Conservation (phyloP, 2,888 invertebrate species). For the Epirrhoe tristata region DNA sequence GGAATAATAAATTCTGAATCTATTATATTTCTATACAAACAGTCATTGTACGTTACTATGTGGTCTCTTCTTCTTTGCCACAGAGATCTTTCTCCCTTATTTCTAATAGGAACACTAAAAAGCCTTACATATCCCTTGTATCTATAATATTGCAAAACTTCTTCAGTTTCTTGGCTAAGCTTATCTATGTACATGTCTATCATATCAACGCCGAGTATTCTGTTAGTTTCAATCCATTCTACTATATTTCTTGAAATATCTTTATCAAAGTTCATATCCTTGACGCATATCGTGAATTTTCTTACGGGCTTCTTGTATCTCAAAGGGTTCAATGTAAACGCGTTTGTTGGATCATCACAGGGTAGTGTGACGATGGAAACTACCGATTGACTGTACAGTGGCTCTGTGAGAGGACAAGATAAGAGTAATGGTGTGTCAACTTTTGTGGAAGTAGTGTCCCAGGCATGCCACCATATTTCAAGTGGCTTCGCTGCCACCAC, state of each 20-base stretch:
- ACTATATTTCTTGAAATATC: slow-evolving; percentile 87
- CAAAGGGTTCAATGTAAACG: slow-evolving; percentile 63
- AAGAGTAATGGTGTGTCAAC: slow-evolving; percentile 86
- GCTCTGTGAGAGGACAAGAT: slow-evolving; percentile 86
- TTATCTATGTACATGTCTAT: slow-evolving; percentile 88
- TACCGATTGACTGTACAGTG: slow-evolving; percentile 64
- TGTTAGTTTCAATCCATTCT: slow-evolving; percentile 90
- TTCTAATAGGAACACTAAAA: slow-evolving; percentile 82
- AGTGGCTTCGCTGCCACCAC: slow-evolving; percentile 85
- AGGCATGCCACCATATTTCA: slow-evolving; percentile 87
- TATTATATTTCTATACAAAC: slow-evolving; percentile 89
- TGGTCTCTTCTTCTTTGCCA: slow-evolving; percentile 90
- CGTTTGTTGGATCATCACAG: slow-evolving; percentile 78
- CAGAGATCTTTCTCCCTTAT: slow-evolving; percentile 66
- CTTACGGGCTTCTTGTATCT: slow-evolving; percentile 53
- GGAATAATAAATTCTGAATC: slow-evolving; percentile 88
- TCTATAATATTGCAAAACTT: slow-evolving; percentile 85
- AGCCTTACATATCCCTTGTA: slow-evolving; percentile 76
- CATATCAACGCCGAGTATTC: slow-evolving; percentile 88
- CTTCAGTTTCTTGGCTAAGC: slow-evolving; percentile 82
- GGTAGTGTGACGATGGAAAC: slow-evolving; percentile 82
- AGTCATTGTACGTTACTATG: slow-evolving; percentile 91
- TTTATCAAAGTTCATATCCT: slow-evolving; percentile 88
- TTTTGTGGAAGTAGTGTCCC: slow-evolving; percentile 79
- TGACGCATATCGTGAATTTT: slow-evolving; percentile 89